Evolutionary conservation across 2,888 invertebrate genomes (phyloP).

Genomic region (Dorcus parallelipipedus): DNA sequence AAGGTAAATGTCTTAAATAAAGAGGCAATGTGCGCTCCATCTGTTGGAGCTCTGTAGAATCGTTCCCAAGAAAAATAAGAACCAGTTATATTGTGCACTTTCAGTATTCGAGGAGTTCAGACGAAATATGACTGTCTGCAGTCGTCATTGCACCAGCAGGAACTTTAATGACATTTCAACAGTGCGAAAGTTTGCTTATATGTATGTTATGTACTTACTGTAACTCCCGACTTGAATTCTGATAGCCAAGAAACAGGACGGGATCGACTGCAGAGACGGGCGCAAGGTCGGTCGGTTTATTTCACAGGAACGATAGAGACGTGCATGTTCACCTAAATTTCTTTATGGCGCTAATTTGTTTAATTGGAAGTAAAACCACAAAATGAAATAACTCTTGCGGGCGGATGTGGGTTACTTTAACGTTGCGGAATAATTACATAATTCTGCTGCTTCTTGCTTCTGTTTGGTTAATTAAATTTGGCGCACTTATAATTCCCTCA

Average conservation of each 20-base stretch:
- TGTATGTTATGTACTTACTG: conserved; percentile 13
- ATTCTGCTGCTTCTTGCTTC: neutral
- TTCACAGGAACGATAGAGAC: neutral
- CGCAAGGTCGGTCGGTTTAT: neutral
- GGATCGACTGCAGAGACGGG: neutral
- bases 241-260: neutral
- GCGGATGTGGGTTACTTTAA: neutral
- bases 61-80: conserved; percentile 17
- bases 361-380: neutral
- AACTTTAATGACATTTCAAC: neutral
- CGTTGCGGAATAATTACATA: neutral
- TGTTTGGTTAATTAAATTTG: neutral
- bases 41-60: conserved; percentile 27
- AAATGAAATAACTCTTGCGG: neutral
- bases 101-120: neutral
- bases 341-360: neutral
- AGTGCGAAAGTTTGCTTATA: neutral
- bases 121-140: neutral
- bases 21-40: conserved; percentile 30
- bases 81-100: conserved; percentile 4
- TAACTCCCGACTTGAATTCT: conserved; percentile 2
- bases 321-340: conserved; percentile 1
- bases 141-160: neutral
- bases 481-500: no score
- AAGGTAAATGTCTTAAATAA: conserved; percentile 5